Evolutionary conservation across 2,888 invertebrate species (phyloP).

Genomic region (Melangyna quadrimaculata): DNA sequence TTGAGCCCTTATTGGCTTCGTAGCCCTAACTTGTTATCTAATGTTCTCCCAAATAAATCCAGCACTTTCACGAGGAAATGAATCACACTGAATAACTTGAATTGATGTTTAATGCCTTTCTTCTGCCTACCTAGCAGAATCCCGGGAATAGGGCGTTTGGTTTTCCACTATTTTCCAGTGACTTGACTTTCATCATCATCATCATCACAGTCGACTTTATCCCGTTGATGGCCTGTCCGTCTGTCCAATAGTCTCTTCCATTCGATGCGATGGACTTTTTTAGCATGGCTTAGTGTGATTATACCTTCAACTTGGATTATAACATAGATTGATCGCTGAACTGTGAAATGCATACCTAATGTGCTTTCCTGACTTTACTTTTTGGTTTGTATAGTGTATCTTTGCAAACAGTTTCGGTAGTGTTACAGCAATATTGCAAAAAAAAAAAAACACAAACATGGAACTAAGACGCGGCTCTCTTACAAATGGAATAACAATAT

Average conservation of each 20-base stretch:
- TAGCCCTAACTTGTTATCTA: not conserved
- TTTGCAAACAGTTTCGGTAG: conserved; percentile 25
- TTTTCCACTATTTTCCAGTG: conserved; percentile 51
- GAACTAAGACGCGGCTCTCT: conserved; percentile 47
- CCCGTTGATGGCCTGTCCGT: conserved; percentile 40
- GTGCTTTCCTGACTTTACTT: conserved; percentile 44
- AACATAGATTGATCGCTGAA: conserved; percentile 70
- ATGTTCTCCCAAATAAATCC: not conserved
- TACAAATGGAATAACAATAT: conserved; percentile 65
- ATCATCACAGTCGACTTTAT: conserved; percentile 23
- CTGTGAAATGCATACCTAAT: conserved; percentile 72
- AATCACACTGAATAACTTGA: conserved; percentile 40
- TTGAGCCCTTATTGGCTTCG: not conserved
- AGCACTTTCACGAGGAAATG: conserved; percentile 38
- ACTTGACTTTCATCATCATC: conserved; percentile 49
- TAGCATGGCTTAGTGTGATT: conserved; percentile 58
- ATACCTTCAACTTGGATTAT: conserved; percentile 61
- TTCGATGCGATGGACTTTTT: conserved; percentile 29
- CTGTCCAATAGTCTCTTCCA: not conserved
- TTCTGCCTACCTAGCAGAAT: conserved; percentile 30
- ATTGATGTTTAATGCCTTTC: not conserved
- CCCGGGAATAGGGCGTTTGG: conserved; percentile 37
- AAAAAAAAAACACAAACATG: not conserved
- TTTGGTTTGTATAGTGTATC: conserved; percentile 1
- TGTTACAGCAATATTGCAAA: conserved; percentile 5